Base-by-base conservation (phyloP, 2,797 vertebrate genomes). In the Pangasius mekongensis region DNA sequence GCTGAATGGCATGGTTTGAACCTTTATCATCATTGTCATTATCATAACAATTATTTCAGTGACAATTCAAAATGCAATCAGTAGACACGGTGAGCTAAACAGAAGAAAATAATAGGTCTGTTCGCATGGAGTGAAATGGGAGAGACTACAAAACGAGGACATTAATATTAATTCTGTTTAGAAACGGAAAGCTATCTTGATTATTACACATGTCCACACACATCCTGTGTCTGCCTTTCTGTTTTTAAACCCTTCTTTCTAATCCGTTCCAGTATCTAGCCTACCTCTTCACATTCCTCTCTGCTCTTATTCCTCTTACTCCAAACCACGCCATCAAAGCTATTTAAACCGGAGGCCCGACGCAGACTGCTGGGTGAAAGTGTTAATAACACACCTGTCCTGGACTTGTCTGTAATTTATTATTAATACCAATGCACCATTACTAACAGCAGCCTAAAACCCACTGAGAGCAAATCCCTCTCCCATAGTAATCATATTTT, bases 351-450 rank as follows among this genome's bases (percentile, higher is more conserved):
- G 20, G 30, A 74, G 54, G 81, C 80, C 24, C 2, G 14, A 64
- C 4, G 33, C 20, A 80, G 76, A 8, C 14, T 52, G 4, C 16
- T 27, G 39, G 47, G n/a, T 76, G 58, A 76, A 84, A 64, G 30
- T 87, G 71, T 81, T 80, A 85, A 77, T 83, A 22, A 88, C 78
- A 77, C 64, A 81, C 64, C 76, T 85, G 39, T 30, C 36, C 62
- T 58, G 30, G 56, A 76, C 20, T 78, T 54, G 33, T 67, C 74
- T 24, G 64, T 33, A 36, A 88, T 81, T 64, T 66, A 83, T 81
- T 80, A 85, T 85, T 88, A 73, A 88, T 84, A 56, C 22, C 67
- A 76, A n/a, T 54, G n/a, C 27, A 33, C 6, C 20, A 71, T 66
- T 77, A 85, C 16, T 71, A 80, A 77, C 71, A 64, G 62, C 52